Percentiles rank a stretch among this genome's conserved stretches.
These are phyloP conservation scores for Paralvinella palmiformis DNA, from an alignment of 1,140 invertebrate genomes.

Conservation along the genomic window DNA sequence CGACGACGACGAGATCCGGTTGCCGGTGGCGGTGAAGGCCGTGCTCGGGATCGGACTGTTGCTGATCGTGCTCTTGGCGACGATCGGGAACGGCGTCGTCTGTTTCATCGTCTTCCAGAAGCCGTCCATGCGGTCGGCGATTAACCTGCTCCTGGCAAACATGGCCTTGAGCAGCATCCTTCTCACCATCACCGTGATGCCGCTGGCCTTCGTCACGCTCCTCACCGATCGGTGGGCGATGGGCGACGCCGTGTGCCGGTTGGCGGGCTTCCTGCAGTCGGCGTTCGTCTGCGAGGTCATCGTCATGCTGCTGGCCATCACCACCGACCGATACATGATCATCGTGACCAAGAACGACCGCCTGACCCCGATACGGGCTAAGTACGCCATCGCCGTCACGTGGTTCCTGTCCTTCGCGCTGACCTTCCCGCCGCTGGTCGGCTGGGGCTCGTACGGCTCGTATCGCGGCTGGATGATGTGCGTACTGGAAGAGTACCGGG, in stretches of 20 bases:
- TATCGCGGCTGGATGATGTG: neutral
- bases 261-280: neutral
- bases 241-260: neutral
- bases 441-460: neutral
- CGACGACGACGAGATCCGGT: no score
- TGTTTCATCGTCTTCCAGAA: neutral
- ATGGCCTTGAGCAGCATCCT: neutral
- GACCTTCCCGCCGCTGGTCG: neutral
- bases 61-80: no score
- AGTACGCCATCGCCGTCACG: neutral
- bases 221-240: neutral
- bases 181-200: neutral
- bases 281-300: neutral
- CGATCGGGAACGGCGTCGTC: neutral
- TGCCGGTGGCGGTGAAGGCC: no score
- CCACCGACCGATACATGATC: neutral
- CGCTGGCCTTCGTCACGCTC: neutral
- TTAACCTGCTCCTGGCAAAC: neutral
- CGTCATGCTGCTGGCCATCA: neutral
- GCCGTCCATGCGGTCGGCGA: neutral
- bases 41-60: no score
- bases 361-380: neutral
- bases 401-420: neutral
- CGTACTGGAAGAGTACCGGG: neutral
- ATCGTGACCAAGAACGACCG: neutral